Conservation (phyloP, 2,888 invertebrate species). For the Pheosia tremula region DNA sequence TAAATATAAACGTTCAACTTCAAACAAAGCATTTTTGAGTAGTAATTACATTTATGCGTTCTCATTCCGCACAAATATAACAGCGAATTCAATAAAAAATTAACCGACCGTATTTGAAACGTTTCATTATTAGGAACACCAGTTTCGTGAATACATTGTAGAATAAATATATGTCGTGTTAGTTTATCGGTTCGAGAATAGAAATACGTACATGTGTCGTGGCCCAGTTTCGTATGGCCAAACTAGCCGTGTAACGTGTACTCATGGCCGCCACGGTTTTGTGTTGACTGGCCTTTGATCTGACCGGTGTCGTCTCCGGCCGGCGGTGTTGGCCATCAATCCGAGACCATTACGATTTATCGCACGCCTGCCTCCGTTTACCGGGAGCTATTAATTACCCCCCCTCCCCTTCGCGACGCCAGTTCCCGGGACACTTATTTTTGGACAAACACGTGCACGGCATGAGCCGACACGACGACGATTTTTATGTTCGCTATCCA, state of each 20-base stretch:
- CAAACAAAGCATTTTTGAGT: constrained; percentile 46
- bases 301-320: constrained; percentile 51
- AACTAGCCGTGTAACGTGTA: constrained; percentile 45
- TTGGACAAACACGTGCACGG: constrained; percentile 60
- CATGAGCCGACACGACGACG: constrained; percentile 35
- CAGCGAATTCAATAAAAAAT: constrained; percentile 25
- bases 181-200: constrained; percentile 67
- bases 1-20: constrained; percentile 27
- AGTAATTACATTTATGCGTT: constrained; percentile 56
- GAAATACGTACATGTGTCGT: constrained; percentile 65
- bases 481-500: constrained; percentile 34
- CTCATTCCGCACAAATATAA: constrained; percentile 51
- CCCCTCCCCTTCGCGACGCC: constrained; percentile 35
- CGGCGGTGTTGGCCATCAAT: constrained; percentile 43
- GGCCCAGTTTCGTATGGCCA: constrained; percentile 68
- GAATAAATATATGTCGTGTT: constrained; percentile 66
- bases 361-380: constrained; percentile 34
- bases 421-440: constrained; percentile 63
- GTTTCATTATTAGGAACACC: constrained; percentile 37
- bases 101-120: constrained; percentile 8
- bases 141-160: constrained; percentile 67
- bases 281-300: constrained; percentile 64
- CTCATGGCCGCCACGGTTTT: constrained; percentile 57
- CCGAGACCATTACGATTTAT: constrained; percentile 43
- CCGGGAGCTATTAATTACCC: constrained; percentile 52